These are phyloP conservation scores for Xestia xanthographa DNA, from an alignment of 2,888 invertebrate genomes.

Conservation along the genomic window DNA sequence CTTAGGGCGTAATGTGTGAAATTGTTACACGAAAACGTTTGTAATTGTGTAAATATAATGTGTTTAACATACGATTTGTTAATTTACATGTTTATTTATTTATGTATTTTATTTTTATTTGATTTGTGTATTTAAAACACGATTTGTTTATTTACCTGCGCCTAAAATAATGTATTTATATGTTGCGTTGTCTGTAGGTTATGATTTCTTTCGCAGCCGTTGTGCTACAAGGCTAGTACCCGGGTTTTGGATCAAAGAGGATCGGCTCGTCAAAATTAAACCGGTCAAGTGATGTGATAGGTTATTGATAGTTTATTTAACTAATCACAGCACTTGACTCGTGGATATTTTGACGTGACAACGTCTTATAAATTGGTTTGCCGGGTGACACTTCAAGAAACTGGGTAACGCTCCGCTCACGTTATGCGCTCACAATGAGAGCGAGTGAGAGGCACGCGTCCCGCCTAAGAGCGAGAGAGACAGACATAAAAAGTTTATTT, in stretches of 20 bases:
- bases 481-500: too few species aligned
- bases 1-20: slow-evolving; percentile 2
- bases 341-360: too few species aligned
- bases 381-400: too few species aligned
- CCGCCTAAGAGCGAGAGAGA: too few species aligned
- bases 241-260: neutral
- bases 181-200: neutral
- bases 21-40: neutral
- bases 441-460: too few species aligned
- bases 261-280: neutral
- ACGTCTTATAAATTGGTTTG: too few species aligned
- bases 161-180: neutral
- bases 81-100: too few species aligned
- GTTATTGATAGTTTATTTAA: too few species aligned
- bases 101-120: neutral
- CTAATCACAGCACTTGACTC: too few species aligned
- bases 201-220: neutral
- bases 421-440: too few species aligned
- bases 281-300: neutral
- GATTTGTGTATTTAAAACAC: too few species aligned
- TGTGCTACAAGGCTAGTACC: neutral
- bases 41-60: neutral
- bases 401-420: too few species aligned
- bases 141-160: neutral
- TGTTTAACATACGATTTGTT: neutral